Evolutionary conservation across 2,113 vertebrate species (phyloP).

Genomic region (Piaya cayana): DNA sequence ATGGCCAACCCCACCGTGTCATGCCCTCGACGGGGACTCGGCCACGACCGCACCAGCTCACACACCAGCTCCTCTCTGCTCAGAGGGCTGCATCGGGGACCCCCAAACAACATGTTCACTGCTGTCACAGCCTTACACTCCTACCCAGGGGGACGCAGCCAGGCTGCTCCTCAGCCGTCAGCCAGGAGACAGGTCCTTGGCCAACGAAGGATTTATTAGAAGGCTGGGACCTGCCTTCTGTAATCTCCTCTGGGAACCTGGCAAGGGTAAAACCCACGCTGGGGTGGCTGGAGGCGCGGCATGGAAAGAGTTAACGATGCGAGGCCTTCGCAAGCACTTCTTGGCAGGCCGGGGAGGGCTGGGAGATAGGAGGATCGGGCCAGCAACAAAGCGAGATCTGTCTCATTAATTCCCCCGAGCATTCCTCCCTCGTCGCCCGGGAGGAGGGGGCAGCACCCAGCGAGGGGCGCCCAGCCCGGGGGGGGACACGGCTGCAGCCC

Average conservation of each 20-base stretch:
- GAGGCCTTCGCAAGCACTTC: conserved; percentile 46
- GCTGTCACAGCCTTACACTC: background rate
- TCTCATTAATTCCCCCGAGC: conserved; percentile 63
- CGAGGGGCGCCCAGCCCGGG: background rate
- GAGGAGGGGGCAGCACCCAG: conserved; percentile 26
- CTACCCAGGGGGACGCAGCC: background rate
- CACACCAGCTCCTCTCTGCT: background rate
- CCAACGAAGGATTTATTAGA: background rate
- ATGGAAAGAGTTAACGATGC: conserved; percentile 34
- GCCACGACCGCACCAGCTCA: background rate
- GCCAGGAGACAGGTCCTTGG: background rate
- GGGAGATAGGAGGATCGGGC: conserved; percentile 48
- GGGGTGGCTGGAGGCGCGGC: background rate
- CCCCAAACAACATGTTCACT: too few species aligned
- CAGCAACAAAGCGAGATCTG: conserved; percentile 70
- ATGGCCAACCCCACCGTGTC: accelerated
- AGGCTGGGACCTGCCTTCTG: background rate
- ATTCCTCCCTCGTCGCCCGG: conserved; percentile 24
- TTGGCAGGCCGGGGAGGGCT: conserved; percentile 53
- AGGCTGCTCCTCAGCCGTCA: background rate
- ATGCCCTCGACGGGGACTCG: accelerated
- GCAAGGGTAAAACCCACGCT: background rate
- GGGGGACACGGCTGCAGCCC: background rate
- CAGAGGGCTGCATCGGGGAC: accelerated
- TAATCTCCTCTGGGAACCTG: background rate